phyloP scores from a whole-genome alignment of 64 coral and sea anemone genomes.

The Orbicella faveolata region DNA sequence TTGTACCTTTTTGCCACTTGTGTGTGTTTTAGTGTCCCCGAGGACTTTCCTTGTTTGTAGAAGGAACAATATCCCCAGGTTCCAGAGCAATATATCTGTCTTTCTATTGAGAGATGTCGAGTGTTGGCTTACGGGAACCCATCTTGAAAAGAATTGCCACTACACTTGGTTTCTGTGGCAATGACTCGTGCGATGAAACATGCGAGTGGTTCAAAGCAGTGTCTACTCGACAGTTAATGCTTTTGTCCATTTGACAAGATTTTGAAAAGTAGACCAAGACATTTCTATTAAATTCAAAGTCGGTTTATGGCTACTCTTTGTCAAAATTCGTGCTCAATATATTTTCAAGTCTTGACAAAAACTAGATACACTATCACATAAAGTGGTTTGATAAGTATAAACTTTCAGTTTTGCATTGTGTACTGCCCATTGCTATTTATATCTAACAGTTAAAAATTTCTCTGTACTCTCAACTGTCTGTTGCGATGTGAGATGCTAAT shows the following conservation, averaged over 20 bases:
- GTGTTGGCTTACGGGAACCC: background rate
- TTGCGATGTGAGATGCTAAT: background rate
- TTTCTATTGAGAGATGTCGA: conserved; percentile 33
- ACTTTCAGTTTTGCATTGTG: conserved; percentile 10
- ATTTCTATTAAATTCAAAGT: background rate
- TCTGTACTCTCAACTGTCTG: conserved; percentile 10
- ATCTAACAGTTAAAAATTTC: background rate
- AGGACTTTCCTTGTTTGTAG: conserved; percentile 56
- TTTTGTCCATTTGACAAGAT: conserved; percentile 11
- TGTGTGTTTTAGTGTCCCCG: conserved; percentile 59
- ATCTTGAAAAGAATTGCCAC: conserved; percentile 12
- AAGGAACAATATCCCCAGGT: conserved; percentile 52
- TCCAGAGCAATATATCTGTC: conserved; percentile 54
- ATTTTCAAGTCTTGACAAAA: conserved; percentile 6
- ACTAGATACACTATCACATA: conserved; percentile 16
- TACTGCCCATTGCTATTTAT: conserved; percentile 4
- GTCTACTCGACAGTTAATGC: background rate
- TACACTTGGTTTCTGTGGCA: conserved; percentile 38
- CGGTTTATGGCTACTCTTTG: background rate
- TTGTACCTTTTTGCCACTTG: conserved; percentile 54
- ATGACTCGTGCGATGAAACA: background rate
- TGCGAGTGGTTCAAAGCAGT: background rate
- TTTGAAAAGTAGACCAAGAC: background rate
- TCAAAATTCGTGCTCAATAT: conserved; percentile 3
- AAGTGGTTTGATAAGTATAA: conserved; percentile 28